Percentiles rank a stretch among this genome's conserved stretches.
Evolutionary conservation across 2,797 vertebrate species (phyloP).

Genomic region (Enteromius paludinosus): DNA sequence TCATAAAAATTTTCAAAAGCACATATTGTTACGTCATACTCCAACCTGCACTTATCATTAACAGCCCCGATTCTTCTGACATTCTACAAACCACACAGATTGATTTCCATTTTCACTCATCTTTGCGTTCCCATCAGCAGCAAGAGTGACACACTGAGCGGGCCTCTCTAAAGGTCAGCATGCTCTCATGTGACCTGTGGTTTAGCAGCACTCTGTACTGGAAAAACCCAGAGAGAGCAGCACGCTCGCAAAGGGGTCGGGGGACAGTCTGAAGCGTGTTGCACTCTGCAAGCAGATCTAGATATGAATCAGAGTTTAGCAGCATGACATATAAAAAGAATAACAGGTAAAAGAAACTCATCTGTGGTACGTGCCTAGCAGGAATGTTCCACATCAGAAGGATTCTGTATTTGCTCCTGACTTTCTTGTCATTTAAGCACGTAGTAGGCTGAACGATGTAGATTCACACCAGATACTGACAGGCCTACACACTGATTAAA

Average conservation of each 20-base stretch:
- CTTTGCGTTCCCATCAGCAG: slow-evolving; percentile 13
- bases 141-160: slow-evolving; percentile 43
- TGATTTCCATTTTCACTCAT: slow-evolving; percentile 45
- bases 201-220: slow-evolving; percentile 50
- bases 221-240: slow-evolving; percentile 56
- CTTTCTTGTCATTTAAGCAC: background rate
- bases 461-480: background rate
- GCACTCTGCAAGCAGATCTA: slow-evolving; percentile 6
- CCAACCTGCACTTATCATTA: slow-evolving; percentile 22
- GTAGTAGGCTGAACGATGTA: background rate
- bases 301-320: slow-evolving; percentile 49
- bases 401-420: slow-evolving; percentile 1
- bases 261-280: slow-evolving; percentile 20
- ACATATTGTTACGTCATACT: slow-evolving; percentile 4
- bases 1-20: too few species aligned
- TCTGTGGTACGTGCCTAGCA: slow-evolving; percentile 3
- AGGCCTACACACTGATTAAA: background rate
- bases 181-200: slow-evolving; percentile 61
- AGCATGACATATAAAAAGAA: slow-evolving; percentile 22
- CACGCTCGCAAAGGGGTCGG: slow-evolving; percentile 44
- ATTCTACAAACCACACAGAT: slow-evolving; percentile 18
- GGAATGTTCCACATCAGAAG: slow-evolving; percentile 4
- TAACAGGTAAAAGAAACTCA: slow-evolving; percentile 28
- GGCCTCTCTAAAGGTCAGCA: slow-evolving; percentile 59
- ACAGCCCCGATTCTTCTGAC: slow-evolving; percentile 13